These are phyloP conservation scores for Anoplophora glabripennis DNA, from an alignment of 1,140 invertebrate genomes.

Conservation along the genomic window DNA sequence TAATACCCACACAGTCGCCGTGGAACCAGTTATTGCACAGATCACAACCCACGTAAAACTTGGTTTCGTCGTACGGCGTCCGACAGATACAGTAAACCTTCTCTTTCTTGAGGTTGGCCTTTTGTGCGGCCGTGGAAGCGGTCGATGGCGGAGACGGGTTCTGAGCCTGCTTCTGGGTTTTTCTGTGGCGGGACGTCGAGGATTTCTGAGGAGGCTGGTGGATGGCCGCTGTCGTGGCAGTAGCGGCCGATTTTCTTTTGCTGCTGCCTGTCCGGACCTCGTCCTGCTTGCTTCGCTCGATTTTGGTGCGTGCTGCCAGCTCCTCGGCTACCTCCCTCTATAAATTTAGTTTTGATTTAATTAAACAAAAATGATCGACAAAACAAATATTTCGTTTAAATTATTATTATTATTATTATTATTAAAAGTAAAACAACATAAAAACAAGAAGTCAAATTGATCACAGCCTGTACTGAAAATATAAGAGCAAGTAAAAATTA, in stretches of 20 bases:
- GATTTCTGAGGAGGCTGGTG: slow-evolving; percentile 40
- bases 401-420: too few species aligned
- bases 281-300: slow-evolving; percentile 67
- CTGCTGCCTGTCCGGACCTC: slow-evolving; percentile 61
- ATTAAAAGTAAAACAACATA: too few species aligned
- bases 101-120: slow-evolving; percentile 19
- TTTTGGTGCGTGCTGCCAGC: slow-evolving; percentile 64
- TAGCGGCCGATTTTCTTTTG: slow-evolving; percentile 57
- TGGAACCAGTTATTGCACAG: slow-evolving; percentile 98
- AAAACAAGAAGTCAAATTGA: too few species aligned
- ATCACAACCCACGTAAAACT: slow-evolving; percentile 98
- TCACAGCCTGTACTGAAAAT: too few species aligned
- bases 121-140: slow-evolving; percentile 16
- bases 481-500: too few species aligned
- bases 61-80: slow-evolving; percentile 92
- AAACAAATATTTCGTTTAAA: too few species aligned
- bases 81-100: slow-evolving; percentile 85
- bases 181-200: slow-evolving; percentile 27
- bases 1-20: slow-evolving; percentile 92
- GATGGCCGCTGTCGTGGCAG: slow-evolving; percentile 51
- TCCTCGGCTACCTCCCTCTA: slow-evolving; percentile 71
- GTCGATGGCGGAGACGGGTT: slow-evolving; percentile 38
- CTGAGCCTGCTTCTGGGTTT: slow-evolving; percentile 41
- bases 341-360: slow-evolving; percentile 10
- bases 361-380: too few species aligned